These are phyloP conservation scores for Periparus ater DNA, from an alignment of 2,797 vertebrate genomes.

Conservation along the genomic window DNA sequence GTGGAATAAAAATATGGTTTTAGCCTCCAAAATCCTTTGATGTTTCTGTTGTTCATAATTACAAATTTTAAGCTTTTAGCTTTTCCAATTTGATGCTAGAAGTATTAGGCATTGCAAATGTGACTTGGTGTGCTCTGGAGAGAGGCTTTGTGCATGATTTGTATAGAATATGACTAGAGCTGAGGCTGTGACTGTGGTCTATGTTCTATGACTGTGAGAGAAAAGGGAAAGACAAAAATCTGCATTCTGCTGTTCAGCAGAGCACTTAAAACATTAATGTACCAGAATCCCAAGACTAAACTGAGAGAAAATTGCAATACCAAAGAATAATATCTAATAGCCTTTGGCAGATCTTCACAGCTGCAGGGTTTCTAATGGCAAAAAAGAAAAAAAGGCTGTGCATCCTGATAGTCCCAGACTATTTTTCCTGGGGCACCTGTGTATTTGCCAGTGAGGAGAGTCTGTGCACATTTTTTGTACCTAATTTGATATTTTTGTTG, in stretches of 20 bases:
- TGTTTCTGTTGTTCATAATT: not conserved
- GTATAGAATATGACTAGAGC: not conserved
- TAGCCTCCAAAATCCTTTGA: not conserved
- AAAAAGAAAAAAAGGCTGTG: not conserved
- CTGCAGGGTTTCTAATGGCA: not conserved
- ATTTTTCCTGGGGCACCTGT: not conserved
- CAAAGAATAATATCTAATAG: not conserved
- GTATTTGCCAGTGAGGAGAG: not conserved
- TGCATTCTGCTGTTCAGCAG: not conserved
- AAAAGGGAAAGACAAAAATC: not conserved
- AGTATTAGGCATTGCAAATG: not conserved
- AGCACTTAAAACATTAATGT: not conserved
- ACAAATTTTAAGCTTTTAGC: not conserved
- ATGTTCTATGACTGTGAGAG: not conserved
- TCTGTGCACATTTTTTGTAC: not conserved
- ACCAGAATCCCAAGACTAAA: not conserved
- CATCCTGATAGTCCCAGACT: not conserved
- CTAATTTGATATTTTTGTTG: not conserved
- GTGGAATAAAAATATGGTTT: not conserved
- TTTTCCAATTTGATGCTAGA: slow-evolving; percentile 23
- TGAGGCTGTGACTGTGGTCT: not conserved
- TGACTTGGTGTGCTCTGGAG: not conserved
- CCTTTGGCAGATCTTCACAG: not conserved
- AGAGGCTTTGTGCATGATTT: not conserved
- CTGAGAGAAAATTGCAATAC: not conserved